These are phyloP conservation scores for Sternotherus odoratus DNA, from an alignment of 2,797 vertebrate genomes.

Conservation along the genomic window DNA sequence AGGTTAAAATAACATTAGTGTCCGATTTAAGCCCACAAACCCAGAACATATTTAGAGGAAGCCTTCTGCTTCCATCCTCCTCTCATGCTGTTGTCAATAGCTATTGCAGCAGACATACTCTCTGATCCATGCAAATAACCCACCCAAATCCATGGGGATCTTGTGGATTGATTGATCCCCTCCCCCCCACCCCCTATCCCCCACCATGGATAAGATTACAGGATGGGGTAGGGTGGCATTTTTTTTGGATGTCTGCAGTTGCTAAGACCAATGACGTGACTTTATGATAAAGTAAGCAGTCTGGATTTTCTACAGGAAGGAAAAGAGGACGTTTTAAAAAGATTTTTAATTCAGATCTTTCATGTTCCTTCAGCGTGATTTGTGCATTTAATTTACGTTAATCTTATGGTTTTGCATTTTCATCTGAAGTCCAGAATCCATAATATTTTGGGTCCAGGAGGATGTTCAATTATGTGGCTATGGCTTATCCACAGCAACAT, in stretches of 20 bases:
- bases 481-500: background rate
- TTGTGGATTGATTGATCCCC: background rate
- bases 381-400: background rate
- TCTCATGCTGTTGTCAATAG: background rate
- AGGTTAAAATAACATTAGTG: background rate
- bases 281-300: background rate
- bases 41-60: background rate
- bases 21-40: background rate
- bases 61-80: background rate
- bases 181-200: accelerated
- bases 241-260: background rate
- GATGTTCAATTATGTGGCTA: background rate
- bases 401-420: background rate
- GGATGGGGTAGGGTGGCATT: background rate
- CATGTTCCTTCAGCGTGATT: background rate
- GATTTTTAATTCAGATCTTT: background rate
- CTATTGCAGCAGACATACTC: background rate
- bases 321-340: background rate
- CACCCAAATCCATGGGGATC: background rate
- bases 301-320: accelerated
- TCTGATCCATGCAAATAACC: background rate
- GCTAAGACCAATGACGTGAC: background rate
- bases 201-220: background rate
- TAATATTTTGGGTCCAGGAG: background rate
- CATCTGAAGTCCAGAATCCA: background rate